phyloP scores from a whole-genome alignment of 2,113 vertebrate species.

The Chaetorhynchus papuensis region DNA sequence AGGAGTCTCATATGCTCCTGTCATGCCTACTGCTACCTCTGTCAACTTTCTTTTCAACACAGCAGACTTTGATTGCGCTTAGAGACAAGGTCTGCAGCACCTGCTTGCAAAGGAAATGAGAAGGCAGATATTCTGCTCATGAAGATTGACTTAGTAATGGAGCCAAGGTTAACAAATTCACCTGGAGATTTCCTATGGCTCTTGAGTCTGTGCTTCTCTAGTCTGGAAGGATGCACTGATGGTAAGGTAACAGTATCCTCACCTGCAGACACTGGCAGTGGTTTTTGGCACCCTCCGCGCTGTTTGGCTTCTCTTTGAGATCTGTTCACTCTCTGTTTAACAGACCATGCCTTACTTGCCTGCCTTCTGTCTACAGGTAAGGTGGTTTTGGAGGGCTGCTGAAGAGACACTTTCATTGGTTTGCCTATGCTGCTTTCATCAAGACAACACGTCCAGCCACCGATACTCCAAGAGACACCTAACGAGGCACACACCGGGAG shows the following conservation, averaged over 20 bases:
- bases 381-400: neutral
- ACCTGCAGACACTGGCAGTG: neutral
- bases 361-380: neutral
- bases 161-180: neutral
- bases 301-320: neutral
- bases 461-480: neutral
- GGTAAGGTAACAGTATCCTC: neutral
- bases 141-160: neutral
- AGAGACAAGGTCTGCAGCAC: conserved; percentile 23
- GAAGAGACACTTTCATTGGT: neutral
- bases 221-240: neutral
- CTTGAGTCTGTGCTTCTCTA: neutral
- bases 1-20: conserved; percentile 46
- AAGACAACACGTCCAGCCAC: neutral
- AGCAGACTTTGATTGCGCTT: neutral
- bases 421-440: neutral
- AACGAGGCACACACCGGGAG: accelerated
- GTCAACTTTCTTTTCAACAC: conserved; percentile 36
- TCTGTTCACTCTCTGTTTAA: neutral
- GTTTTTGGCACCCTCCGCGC: neutral
- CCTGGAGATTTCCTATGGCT: neutral
- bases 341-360: neutral
- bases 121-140: neutral
- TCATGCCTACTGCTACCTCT: conserved; percentile 44
- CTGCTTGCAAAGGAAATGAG: neutral